Evolutionary conservation across 2,113 vertebrate species (phyloP).

Genomic region (Sphaerodactylus townsendi): DNA sequence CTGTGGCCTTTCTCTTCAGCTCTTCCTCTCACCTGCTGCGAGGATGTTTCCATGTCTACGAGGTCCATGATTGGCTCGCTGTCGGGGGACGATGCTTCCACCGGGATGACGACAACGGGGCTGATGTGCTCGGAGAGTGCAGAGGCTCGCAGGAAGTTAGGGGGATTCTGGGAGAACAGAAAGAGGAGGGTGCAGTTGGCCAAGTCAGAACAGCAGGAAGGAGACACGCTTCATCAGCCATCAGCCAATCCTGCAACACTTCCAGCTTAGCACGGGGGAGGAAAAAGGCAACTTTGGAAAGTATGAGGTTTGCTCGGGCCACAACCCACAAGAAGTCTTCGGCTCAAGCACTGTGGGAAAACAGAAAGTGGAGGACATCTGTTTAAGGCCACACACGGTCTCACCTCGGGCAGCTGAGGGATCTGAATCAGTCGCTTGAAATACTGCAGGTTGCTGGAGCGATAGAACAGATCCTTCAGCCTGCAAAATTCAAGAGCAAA

Average conservation of each 20-base stretch:
- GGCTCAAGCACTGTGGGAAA: background rate
- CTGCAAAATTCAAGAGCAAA: constrained; percentile 65
- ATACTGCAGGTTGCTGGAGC: constrained; percentile 98
- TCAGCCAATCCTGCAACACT: background rate
- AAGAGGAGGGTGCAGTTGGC: background rate
- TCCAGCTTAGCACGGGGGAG: background rate
- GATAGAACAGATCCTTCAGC: constrained; percentile 95
- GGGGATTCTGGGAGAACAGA: constrained; percentile 82
- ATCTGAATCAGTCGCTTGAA: constrained; percentile 98
- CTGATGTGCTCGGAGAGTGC: constrained; percentile 97
- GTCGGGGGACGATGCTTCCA: constrained; percentile 89
- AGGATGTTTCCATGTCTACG: constrained; percentile 87
- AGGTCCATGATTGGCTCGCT: constrained; percentile 90
- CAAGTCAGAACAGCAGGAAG: background rate
- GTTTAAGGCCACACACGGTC: background rate
- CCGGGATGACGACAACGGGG: constrained; percentile 94
- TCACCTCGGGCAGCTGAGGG: constrained; percentile 96
- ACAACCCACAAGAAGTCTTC: background rate
- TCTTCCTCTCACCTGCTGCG: constrained; percentile 75
- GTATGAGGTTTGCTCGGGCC: background rate
- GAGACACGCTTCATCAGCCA: fast-evolving
- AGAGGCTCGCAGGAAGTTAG: constrained; percentile 95
- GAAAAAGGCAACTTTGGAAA: background rate
- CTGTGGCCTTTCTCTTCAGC: background rate
- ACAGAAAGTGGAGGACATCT: background rate